Evolutionary conservation across 2,888 invertebrate species (phyloP), one percentile per base, ranked within the genome.

Genomic region (Epinotia bilunana): DNA sequence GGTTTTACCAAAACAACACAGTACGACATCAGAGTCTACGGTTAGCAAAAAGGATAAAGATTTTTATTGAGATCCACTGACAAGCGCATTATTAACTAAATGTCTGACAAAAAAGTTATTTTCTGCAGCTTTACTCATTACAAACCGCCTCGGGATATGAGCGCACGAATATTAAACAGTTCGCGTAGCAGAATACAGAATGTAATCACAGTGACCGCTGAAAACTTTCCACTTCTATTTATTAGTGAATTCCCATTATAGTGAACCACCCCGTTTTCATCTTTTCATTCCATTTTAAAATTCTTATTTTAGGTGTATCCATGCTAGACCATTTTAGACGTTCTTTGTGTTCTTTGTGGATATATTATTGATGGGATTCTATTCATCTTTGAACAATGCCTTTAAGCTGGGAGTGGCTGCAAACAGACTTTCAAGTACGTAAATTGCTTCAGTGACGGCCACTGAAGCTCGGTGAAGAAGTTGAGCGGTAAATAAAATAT

Each of bases 361-460:
- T 64, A n/a, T n/a, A n/a, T 20, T 64, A 70, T 74, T 64, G 74
- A 70, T 74, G 69, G 69, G 55, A 58, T 5, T 61, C 61, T 55
- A 28, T 63, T 74, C 49, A 58, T 39, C 63, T 60, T 69, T 68
- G 33, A 55, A 55, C 43, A 62, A 57, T 63, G 53, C 61, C 23
- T 28, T 13, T 28, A 3, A 43, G 28, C 67, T 55, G 20, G 23
- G 33, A 60, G 9, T 60, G 39, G 53, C 39, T 64, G 53, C 49
- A 74, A 71, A 71, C 28, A 74, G 18, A n/a, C 28, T 23, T 9
- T 11, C 13, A 33, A 23, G 58, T 18, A 60, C 23, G 60, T 60
- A 60, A 39, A 74, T 49, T 23, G 46, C 20, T 39, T 62, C 33
- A 28, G 18, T 62, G 16, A 7, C n/a, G 53, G 49, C 49, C 13